A percentile compares a stretch with the other conserved stretches of the same genome.
Conservation (phyloP, 2,888 invertebrate species). For the Microchrysa polita region DNA sequence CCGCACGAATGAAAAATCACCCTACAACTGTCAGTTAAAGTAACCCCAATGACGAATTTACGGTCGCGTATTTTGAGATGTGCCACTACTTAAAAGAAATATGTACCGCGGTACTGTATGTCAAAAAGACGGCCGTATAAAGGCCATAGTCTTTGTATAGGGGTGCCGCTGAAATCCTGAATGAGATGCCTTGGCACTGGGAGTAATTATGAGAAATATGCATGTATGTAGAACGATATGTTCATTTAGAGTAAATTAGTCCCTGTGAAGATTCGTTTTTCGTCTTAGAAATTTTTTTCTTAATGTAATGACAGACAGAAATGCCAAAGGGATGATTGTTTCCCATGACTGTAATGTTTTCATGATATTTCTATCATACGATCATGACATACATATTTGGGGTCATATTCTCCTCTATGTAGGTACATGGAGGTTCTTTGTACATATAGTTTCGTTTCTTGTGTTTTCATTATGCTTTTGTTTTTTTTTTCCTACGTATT, state of each 20-base stretch:
- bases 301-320: background rate
- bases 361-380: no score
- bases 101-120: conserved; percentile 6
- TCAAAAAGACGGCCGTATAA: conserved; percentile 26
- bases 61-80: conserved; percentile 34
- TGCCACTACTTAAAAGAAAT: conserved; percentile 15
- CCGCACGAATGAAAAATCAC: conserved; percentile 33
- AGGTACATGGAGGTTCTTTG: no score
- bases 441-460: no score
- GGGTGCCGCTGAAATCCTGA: conserved; percentile 14
- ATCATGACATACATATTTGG: no score
- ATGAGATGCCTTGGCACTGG: no score
- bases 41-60: conserved; percentile 28
- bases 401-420: no score
- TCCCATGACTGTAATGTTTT: conserved; percentile 26
- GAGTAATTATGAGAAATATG: conserved; percentile 23
- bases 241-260: background rate
- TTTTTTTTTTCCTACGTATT: no score
- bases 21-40: conserved; percentile 36
- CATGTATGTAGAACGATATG: background rate
- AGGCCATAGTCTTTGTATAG: no score
- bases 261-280: conserved; percentile 26
- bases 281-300: background rate
- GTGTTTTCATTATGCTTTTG: no score
- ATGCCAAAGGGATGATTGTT: background rate